These are phyloP conservation scores for Ridgeia piscesae DNA, from an alignment of 1,140 invertebrate genomes.

Conservation along the genomic window DNA sequence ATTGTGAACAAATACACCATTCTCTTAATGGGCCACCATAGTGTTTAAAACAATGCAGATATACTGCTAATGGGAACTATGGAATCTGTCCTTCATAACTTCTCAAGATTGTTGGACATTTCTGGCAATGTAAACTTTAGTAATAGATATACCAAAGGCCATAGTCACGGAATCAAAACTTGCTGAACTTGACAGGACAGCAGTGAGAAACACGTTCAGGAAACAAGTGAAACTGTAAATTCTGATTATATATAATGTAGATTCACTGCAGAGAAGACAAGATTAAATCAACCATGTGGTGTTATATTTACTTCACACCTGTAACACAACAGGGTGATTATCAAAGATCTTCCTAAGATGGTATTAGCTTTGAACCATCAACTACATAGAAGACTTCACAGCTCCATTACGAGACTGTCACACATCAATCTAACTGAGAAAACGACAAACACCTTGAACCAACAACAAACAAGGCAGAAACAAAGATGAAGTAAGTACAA, in stretches of 20 bases:
- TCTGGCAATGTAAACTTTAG: too few species aligned
- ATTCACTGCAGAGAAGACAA: neutral
- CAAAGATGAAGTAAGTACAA: neutral
- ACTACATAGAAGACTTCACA: neutral
- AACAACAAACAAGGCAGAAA: too few species aligned
- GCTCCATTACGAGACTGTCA: neutral
- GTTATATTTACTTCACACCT: neutral
- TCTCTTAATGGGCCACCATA: too few species aligned
- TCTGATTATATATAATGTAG: neutral
- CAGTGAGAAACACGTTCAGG: neutral
- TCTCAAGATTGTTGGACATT: too few species aligned
- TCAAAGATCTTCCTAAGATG: neutral
- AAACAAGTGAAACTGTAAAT: neutral
- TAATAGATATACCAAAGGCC: too few species aligned
- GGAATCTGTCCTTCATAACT: too few species aligned
- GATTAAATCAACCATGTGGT: neutral
- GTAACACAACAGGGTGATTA: neutral
- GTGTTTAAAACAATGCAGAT: too few species aligned
- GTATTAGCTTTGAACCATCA: neutral
- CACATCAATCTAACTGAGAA: neutral
- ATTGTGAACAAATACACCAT: too few species aligned
- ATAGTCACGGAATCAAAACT: too few species aligned
- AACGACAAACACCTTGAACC: neutral
- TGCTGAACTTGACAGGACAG: too few species aligned
- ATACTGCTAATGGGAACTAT: too few species aligned